Evolutionary conservation across 2,113 vertebrate genomes (phyloP).

Genomic region (Micromys minutus): DNA sequence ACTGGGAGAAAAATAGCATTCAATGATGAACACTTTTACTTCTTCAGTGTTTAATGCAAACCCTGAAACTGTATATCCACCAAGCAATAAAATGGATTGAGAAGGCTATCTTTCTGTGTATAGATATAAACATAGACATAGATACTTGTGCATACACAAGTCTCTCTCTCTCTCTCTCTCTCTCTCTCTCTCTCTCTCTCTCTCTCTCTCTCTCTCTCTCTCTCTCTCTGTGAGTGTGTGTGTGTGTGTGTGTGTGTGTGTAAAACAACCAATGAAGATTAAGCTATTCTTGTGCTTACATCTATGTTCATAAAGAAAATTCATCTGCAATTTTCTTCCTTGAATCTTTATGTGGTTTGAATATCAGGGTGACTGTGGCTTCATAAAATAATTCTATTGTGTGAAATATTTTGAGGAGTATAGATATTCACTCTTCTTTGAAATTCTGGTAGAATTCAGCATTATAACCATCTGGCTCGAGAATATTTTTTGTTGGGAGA

Average conservation of each 20-base stretch:
- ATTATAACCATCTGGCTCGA: background rate
- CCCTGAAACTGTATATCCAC: background rate
- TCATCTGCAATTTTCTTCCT: background rate
- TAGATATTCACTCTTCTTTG: background rate
- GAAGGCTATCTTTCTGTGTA: too few species aligned
- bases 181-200: too few species aligned
- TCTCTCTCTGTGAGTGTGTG: too few species aligned
- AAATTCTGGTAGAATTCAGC: background rate
- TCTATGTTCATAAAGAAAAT: background rate
- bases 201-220: too few species aligned
- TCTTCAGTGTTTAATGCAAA: background rate
- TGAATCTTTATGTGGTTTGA: background rate
- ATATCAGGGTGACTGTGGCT: background rate
- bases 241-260: background rate
- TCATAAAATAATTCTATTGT: background rate
- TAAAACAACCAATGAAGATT: background rate
- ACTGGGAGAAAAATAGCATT: background rate
- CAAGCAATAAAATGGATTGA: background rate
- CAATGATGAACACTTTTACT: background rate
- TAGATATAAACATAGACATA: background rate
- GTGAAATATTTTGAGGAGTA: background rate
- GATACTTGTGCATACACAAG: background rate
- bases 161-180: too few species aligned
- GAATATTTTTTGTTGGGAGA: background rate
- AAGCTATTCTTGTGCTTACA: background rate